Conservation (phyloP, 2,113 vertebrate species). For the Varanus salvator region DNA sequence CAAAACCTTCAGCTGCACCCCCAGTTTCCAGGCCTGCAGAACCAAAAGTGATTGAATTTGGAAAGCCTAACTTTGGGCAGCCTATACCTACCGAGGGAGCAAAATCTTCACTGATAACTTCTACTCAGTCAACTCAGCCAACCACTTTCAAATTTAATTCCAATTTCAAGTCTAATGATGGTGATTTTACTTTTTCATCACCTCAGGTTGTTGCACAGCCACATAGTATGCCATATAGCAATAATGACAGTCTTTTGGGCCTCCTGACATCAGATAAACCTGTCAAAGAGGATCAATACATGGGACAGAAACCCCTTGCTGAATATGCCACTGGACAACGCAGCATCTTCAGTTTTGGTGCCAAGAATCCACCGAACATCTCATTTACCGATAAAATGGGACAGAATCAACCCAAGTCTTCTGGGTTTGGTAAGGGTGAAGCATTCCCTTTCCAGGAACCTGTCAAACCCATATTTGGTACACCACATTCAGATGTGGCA, state of each 20-base stretch:
- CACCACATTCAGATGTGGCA: slow-evolving; percentile 64
- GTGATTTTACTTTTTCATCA: slow-evolving; percentile 93
- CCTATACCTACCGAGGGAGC: slow-evolving; percentile 80
- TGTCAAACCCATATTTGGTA: slow-evolving; percentile 74
- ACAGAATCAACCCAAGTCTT: slow-evolving; percentile 72
- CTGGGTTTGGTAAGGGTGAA: slow-evolving; percentile 80
- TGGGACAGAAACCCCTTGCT: slow-evolving; percentile 74
- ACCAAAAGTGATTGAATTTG: slow-evolving; percentile 84
- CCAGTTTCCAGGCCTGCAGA: slow-evolving; percentile 82
- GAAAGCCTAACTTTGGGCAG: slow-evolving; percentile 86
- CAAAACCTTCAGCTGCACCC: slow-evolving; percentile 83
- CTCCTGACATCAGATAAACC: slow-evolving; percentile 91
- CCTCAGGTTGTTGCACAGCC: slow-evolving; percentile 75
- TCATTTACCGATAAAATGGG: slow-evolving; percentile 77
- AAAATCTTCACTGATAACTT: slow-evolving; percentile 77
- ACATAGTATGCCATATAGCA: slow-evolving; percentile 72
- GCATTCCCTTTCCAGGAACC: slow-evolving; percentile 80
- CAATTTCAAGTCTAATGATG: slow-evolving; percentile 96
- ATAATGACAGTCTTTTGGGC: slow-evolving; percentile 89
- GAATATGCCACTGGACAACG: slow-evolving; percentile 73
- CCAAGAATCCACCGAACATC: slow-evolving; percentile 76
- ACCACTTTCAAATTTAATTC: slow-evolving; percentile 95
- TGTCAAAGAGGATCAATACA: slow-evolving; percentile 78
- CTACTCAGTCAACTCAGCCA: slow-evolving; percentile 80
- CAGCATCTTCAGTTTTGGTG: slow-evolving; percentile 85